Evolutionary conservation across 2,113 vertebrate species (phyloP), one percentile per base, ranked within the genome.

Genomic region (Elanus axillaris): DNA sequence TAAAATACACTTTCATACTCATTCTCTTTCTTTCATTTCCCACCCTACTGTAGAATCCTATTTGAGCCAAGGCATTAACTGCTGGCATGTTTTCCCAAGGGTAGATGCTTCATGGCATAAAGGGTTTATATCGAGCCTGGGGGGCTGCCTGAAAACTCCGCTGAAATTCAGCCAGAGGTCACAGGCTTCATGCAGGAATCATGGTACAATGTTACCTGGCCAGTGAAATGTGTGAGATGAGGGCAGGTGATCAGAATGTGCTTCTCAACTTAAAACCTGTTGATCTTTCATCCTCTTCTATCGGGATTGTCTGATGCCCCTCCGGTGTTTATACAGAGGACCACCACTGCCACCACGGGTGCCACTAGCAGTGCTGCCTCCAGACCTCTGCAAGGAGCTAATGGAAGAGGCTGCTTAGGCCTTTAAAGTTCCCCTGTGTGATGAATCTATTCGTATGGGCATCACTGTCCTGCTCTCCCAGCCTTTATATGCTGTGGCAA

Each of bases 61-160:
- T 88, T 83, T 96, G 67, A 88, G 26, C 75, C 68, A 83, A 88
- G 31, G 55, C 59, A 59, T 84, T 94, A 94, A 92, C 38, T 68
- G 53, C 34, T 68, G 64, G 21, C 86, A 86, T 9, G 4, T 77
- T 92, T 84, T 91, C 81, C 75, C 56, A 84, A 86, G 82, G 47
- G 11, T 55, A 52, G n/a, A 32, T 86, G 34, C 36, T 86, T 86
- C 10, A 16, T 52, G 23, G 23, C 45, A 38, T 66, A 38, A 88
- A 76, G 48, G 14, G 53, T 90, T 92, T 68, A 7, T 58, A 25
- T 27, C 3, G 10, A 80, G 43, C 7, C 0, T 60, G 32, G 6
- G 9, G 10, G 1, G 82, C 81, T 88, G 67, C 55, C 45, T 79
- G 74, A 75, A 92, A 63, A 55, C 45, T 52, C 26, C 6, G 43